Evolutionary conservation across 2,888 invertebrate species (phyloP).

Genomic region (Hypolimnas misippus): DNA sequence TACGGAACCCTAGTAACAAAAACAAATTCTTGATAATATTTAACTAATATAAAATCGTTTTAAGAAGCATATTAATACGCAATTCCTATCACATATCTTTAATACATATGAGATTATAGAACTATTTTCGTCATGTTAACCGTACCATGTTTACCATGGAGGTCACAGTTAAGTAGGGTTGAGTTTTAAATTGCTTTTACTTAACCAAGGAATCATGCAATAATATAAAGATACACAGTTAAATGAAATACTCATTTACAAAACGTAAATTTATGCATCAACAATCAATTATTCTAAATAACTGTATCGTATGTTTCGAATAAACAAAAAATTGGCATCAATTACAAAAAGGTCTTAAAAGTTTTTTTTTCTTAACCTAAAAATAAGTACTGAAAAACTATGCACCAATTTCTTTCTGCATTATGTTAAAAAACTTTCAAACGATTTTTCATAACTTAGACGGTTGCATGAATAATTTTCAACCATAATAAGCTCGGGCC

Average conservation of each 20-base stretch:
- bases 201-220: conserved; percentile 5
- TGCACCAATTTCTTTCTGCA: conserved; percentile 59
- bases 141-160: conserved; percentile 1
- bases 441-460: conserved; percentile 53
- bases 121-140: neutral
- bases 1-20: too few species aligned
- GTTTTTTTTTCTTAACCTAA: neutral
- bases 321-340: neutral
- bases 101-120: neutral
- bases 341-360: neutral
- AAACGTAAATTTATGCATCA: too few species aligned
- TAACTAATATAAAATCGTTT: too few species aligned
- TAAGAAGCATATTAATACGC: too few species aligned
- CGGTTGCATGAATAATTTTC: conserved; percentile 66
- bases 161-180: conserved; percentile 6
- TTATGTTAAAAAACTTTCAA: conserved; percentile 55
- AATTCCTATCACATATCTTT: too few species aligned
- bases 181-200: conserved; percentile 7
- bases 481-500: conserved; percentile 56
- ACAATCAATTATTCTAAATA: too few species aligned
- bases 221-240: neutral
- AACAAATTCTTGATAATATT: too few species aligned
- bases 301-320: too few species aligned
- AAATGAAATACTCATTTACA: too few species aligned
- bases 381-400: conserved; percentile 11